Evolutionary conservation across 2,113 vertebrate species (phyloP), one percentile per base, ranked within the genome.

Genomic region (Pituophis catenifer): DNA sequence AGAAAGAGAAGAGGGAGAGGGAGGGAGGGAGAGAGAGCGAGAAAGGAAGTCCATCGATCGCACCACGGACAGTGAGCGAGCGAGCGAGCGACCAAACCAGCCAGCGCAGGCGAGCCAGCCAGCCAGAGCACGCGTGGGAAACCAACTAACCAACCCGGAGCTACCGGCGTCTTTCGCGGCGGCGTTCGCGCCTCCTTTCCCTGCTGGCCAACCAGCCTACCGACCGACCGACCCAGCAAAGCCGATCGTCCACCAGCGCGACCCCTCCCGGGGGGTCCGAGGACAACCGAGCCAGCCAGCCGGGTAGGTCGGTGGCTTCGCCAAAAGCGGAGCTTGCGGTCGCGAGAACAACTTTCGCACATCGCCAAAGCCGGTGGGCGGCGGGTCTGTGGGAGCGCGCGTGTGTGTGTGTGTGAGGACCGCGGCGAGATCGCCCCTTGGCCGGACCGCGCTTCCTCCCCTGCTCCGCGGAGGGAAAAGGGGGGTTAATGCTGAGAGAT

Each of bases 191-290:
- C 70, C 70, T 33, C 29, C 65, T 33, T 75, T 70, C 29, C 29
- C 29, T 12, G 29, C 26, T 17, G 23, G 23, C 15, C 44, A 21
- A 5, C 15, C 38, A 38, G 38, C 38, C 38, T 38, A 38, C 38
- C 38, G 38, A 38, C 38, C 38, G 44, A 15, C 17, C 33, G 5
- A 86, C 19, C 8, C 38, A 86, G 17, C 8, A 1, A 50, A 86
- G 4, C 19, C 8, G 15, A 48, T 7, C 44, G 21, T 10, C 3
- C 81, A 44, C 3, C 81, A 44, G 19, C 53, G 26, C 15, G 24
- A 93, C 91, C 92, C 97, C 96, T 95, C 96, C 96, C 95, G 2
- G 6, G n/a, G n/a, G n/a, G 1, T 6, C 65, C n/a, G n/a, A 33
- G 15, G 15, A 75, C 5, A 19, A 17, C 15, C n/a, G 38, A 44